Base-by-base conservation (phyloP, 2,888 invertebrate species). In the Exephanes ischioxanthus region DNA sequence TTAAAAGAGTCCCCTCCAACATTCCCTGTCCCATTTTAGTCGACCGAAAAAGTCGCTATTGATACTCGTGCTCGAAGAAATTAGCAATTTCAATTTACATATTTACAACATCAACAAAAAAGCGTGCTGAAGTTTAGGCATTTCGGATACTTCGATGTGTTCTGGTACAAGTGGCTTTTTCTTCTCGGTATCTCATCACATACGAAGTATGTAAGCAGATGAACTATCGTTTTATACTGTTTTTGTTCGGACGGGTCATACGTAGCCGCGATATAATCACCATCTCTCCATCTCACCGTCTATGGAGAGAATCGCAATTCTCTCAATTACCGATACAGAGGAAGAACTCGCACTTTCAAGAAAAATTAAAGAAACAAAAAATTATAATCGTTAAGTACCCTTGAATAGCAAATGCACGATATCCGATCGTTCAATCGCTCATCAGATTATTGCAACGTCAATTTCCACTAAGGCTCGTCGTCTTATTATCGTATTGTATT, bases 1-100 rank as follows among this genome's bases (percentile, higher is more conserved):
- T 19, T 37, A 55, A 76, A 76, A 76, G 26, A 53, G 7, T 66
- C 7, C 26, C 66, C 51, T 63, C 26, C 14, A 30, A 45, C 19
- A 72, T 37, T 61, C 33, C 58, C 68, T 26, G 37, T 70, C 37
- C 53, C 61, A 16, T 58, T 63, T 58, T 48, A 37, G 16, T 63
- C 70, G 72, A 83, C 55, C 76, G 61, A 61, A 9, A 5, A 22
- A 26, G 51, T 58, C 67, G 4, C 48, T n/a, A 80, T 82, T 70
- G 78, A 63, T 71, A 80, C 67, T 77, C 61, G 14, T 76, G 77
- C 80, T 73, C 81, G 66, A 68, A 77, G 45, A 77, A 70, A 76
- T 58, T 80, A 45, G 71, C 66, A 72, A 72, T 67, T 67, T 72
- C 41, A 77, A 72, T 76, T 71, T 73, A 80, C 77, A 70, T 75